Conservation (phyloP, 2,888 invertebrate genomes). For the Sphaeridia pumilis region DNA sequence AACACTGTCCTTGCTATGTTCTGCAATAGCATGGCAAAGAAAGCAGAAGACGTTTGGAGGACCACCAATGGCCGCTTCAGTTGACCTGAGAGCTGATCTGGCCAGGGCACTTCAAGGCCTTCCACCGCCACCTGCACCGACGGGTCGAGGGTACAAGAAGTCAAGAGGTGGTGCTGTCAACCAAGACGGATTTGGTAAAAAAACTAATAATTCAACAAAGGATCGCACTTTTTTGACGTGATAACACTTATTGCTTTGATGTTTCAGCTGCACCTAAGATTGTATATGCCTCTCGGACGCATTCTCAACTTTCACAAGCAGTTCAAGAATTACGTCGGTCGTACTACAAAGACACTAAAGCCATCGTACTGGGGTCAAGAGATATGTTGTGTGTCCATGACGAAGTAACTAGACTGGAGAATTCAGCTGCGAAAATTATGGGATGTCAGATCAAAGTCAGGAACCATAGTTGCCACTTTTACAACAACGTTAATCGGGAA, state of each 20-base stretch:
- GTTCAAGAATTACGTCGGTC: constrained; percentile 88
- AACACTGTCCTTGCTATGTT: constrained; percentile 83
- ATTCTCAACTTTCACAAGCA: constrained; percentile 90
- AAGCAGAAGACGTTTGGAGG: constrained; percentile 63
- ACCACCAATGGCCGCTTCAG: too few species aligned
- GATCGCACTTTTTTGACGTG: too few species aligned
- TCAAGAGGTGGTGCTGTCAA: too few species aligned
- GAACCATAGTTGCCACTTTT: constrained; percentile 64
- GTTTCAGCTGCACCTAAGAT: too few species aligned
- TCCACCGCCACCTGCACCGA: too few species aligned
- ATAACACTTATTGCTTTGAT: too few species aligned
- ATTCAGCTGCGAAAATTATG: constrained; percentile 61
- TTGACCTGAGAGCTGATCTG: too few species aligned
- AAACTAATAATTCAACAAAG: too few species aligned
- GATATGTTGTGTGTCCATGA: constrained; percentile 96
- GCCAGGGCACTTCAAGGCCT: too few species aligned
- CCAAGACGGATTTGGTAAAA: too few species aligned
- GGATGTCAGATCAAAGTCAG: constrained; percentile 75
- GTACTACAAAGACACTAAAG: constrained; percentile 66
- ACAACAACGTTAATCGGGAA: constrained; percentile 57
- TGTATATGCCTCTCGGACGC: constrained; percentile 93
- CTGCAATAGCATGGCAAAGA: constrained; percentile 85
- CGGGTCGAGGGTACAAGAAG: too few species aligned
- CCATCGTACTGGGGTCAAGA: constrained; percentile 83
- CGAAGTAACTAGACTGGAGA: constrained; percentile 69